Percentiles rank a stretch among this genome's conserved stretches.
phyloP scores from a whole-genome alignment of 64 coral and sea anemone genomes.

The Montipora capricornis region DNA sequence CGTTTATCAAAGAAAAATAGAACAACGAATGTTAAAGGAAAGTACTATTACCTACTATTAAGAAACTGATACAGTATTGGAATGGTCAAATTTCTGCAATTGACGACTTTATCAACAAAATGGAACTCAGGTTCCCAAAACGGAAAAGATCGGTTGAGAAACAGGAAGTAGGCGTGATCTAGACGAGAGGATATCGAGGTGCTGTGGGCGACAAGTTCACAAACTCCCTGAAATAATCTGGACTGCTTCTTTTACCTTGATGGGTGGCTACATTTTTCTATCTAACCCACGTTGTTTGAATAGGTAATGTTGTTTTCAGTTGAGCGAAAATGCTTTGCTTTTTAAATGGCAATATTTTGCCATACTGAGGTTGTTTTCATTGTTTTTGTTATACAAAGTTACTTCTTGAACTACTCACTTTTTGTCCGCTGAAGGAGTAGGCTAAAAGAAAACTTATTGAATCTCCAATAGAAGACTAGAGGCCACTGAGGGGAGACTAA shows the following conservation, averaged over 20 bases:
- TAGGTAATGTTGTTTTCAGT: constrained; percentile 67
- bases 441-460: constrained; percentile 18
- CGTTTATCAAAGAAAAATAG: neutral
- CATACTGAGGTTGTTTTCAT: constrained; percentile 11
- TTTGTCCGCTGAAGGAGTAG: neutral
- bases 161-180: constrained; percentile 49
- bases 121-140: neutral
- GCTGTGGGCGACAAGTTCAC: neutral
- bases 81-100: neutral
- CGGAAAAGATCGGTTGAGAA: neutral
- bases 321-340: constrained; percentile 19
- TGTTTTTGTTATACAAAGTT: constrained; percentile 48
- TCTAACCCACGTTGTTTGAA: constrained; percentile 71
- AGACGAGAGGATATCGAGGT: constrained; percentile 6
- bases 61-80: neutral
- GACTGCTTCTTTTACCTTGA: constrained; percentile 24
- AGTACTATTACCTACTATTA: neutral
- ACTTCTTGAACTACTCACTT: constrained; percentile 21
- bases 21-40: neutral
- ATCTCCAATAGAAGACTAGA: neutral
- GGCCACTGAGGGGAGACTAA: neutral
- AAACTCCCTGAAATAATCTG: neutral
- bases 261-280: constrained; percentile 55
- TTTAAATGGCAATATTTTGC: neutral
- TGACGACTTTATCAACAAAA: neutral